Evolutionary conservation across 2,888 invertebrate species (phyloP), one percentile per base, ranked within the genome.

Genomic region (Trichopoda pennipes): DNA sequence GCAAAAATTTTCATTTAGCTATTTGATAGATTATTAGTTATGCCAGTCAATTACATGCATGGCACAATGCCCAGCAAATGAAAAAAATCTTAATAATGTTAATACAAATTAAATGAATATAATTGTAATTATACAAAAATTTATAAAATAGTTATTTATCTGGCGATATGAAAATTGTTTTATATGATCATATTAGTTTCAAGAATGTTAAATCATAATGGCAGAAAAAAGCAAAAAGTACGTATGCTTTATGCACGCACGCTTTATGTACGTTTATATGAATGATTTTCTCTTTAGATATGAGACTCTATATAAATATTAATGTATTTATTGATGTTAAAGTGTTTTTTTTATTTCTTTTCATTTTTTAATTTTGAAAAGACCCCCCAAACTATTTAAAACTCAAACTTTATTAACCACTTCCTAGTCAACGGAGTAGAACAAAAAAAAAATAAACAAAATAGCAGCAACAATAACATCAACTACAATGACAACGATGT

Each of bases 21-120:
- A 70, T 82, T 82, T 82, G 61, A 73, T 79, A 79, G 76, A 82
- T 76, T 82, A 79, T 79, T 82, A 76, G 79, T 79, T 73, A 79
- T 63, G 82, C 75, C 79, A 82, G 56, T 76, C 82, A 76, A 72
- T 76, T 79, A 17, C 19, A 49, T 49, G 3, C 21, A 66, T 58
- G 75, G 61, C 51, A 68, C 56, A 72, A 75, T 75, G 17, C 28
- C 44, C 44, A 64, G 21, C 47, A 70, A 58, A 35, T 47, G 47
- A 44, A 38, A 23, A 38, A 49, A 32, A 23, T 38, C 12, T 55
- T 51, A 23, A 38, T 17, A 63, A 51, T 61, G 42, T 19, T 42
- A 53, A 42, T 35, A n/a, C 3, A 63, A 53, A 63, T 63, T n/a
- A 55, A 47, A 72, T 58, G 58, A 75, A 75, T 69, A 44, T 56